Base-by-base conservation (phyloP, 53 echinoderm and acorn worm species). In the Antedon mediterranea region DNA sequence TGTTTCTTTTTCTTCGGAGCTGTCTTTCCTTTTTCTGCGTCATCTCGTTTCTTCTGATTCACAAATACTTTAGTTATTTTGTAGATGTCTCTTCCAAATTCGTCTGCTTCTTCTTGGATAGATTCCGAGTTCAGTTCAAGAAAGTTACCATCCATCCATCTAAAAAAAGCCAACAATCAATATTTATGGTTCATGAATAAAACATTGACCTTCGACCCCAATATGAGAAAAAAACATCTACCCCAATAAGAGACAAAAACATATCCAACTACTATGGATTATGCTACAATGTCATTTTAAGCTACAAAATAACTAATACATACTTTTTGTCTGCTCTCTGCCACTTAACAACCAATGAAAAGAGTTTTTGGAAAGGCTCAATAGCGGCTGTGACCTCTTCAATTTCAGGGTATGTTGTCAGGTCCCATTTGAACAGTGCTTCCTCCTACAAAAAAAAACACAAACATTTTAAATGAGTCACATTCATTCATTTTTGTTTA, bases 61-160 rank as follows among this genome's bases (percentile, higher is more conserved):
- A 86, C 76, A 74, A 98, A 98, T 31, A 82, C 88, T 78, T 98
- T 98, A 83, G 92, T 98, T 78, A 90, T 98, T 81, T 98, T 98
- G 92, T 98, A 98, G 85, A 98, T 98, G 72, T 98, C 98, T 32
- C 98, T 77, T 93, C 93, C 93, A 85, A 82, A 98, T 34, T 98
- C 98, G 43, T 98, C 98, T 0, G 88, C 90, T 71, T 98, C 98
- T 31, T 86, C 88, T 34, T 90, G 88, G 33, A 93, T 98, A 28
- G 92, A 89, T 77, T 98, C 98, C 3, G 98, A 98, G 70, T 93
- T 88, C 28, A 98, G 81, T 71, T 98, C 98, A 31, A 98, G 71
- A 73, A 98, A 98, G 44, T 92, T 86, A 33, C 98, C 98, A 77
- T 98, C 98, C 98, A 98, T 98, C 98, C 98, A 98, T 79, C 98